These are phyloP conservation scores for Polydrusus cervinus DNA, from an alignment of 2,888 invertebrate genomes.

Conservation along the genomic window DNA sequence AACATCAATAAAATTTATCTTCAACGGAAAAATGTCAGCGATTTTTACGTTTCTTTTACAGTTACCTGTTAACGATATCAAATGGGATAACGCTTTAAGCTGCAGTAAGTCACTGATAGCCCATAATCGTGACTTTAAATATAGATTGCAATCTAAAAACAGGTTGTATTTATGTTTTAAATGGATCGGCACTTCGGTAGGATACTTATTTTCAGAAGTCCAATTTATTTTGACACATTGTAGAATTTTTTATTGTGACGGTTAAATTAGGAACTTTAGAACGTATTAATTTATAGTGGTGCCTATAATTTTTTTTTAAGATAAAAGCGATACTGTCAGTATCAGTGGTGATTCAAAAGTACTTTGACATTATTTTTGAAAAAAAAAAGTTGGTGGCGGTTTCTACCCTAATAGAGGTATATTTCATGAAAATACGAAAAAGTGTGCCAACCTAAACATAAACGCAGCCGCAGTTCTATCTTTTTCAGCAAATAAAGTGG, in stretches of 20 bases:
- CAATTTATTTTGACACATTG: constrained; percentile 22
- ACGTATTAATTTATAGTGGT: neutral
- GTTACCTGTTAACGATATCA: constrained; percentile 21
- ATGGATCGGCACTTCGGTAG: constrained; percentile 1
- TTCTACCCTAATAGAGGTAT: too few species aligned
- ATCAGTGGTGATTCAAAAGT: too few species aligned
- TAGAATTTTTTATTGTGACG: constrained; percentile 16
- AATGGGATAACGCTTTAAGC: constrained; percentile 21
- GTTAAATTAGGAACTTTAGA: constrained; percentile 7
- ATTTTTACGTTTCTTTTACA: constrained; percentile 14
- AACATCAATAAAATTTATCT: constrained; percentile 6
- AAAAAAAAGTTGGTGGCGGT: too few species aligned
- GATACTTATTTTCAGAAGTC: constrained; percentile 9
- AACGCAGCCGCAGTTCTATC: too few species aligned
- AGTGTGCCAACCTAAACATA: too few species aligned
- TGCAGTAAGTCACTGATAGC: constrained; percentile 31
- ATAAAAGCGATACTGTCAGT: too few species aligned
- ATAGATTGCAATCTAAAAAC: constrained; percentile 28
- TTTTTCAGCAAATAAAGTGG: too few species aligned
- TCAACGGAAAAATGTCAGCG: constrained; percentile 5
- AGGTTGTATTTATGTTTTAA: constrained; percentile 8
- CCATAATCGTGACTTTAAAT: constrained; percentile 30
- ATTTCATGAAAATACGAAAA: too few species aligned
- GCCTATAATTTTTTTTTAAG: too few species aligned
- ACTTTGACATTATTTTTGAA: too few species aligned